Base-by-base conservation (phyloP, 2,797 vertebrate species). In the Myripristis jacobus region DNA sequence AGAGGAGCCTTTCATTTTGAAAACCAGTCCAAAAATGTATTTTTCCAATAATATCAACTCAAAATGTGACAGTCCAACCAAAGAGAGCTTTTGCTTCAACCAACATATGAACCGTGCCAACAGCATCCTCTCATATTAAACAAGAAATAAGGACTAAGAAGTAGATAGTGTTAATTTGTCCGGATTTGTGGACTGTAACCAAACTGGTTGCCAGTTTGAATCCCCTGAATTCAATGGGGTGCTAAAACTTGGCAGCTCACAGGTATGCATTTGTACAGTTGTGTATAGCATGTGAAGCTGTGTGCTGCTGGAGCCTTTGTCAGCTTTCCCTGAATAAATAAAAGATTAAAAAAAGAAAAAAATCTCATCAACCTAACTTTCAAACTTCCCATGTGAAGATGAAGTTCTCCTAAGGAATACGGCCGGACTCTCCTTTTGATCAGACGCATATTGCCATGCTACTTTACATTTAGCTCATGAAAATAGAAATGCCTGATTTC, bases 401-500 rank as follows among this genome's bases (percentile, higher is more conserved):
- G 1, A 44, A 61, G 60, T 66, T 69, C 24, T 3, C 6, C 3
- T 27, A 9, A 44, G 21, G 66, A 18, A 64, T 66, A 50, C 25
- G 61, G 18, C 16, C 29, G 0, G 0, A 54, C 36, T 60, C 19
- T 9, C 41, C 6, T 72, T 47, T 81, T 48, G 18, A 56, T 54
- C 34, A 21, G 34, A 57, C 10, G 1, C 18, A 19, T 48, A 15
- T 31, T 21, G 24, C 53, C 64, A 55, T 31, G 52, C 38, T 59
- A 66, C 41, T 66, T 75, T 36, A 67, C 34, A 53, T 73, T 65
- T 29, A 55, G 21, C 27, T 56, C 31, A 41, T 69, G 19, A 68
- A 76, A 68, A 69, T 25, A 75, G 38, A 68, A 62, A 36, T 52
- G 19, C 6, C 54, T 61, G 46, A 80, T 72, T 78, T 82, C 65